A percentile compares a stretch with the other conserved stretches of the same genome.
Evolutionary conservation across 1,140 invertebrate genomes (phyloP).

Genomic region (Belonocnema kinseyi): DNA sequence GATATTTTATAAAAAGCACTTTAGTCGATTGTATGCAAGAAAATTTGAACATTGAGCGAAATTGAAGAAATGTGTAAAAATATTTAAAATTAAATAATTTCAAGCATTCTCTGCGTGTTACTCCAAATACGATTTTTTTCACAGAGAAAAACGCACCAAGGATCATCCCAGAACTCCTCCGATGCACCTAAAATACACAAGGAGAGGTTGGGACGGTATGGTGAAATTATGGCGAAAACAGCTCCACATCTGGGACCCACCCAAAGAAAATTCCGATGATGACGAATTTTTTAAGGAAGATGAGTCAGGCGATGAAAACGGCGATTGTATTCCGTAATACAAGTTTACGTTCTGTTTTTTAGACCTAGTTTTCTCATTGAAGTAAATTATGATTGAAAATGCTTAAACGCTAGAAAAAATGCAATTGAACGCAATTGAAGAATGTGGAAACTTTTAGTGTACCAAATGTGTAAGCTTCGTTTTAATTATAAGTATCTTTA

Average conservation of each 20-base stretch:
- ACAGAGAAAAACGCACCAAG: constrained; percentile 80
- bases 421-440: background rate
- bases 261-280: constrained; percentile 53
- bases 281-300: constrained; percentile 44
- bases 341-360: constrained; percentile 10
- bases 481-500: constrained; percentile 33
- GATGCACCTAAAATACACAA: constrained; percentile 90
- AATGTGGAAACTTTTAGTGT: background rate
- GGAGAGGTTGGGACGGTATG: constrained; percentile 92
- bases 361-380: constrained; percentile 9
- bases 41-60: too few species aligned
- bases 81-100: constrained; percentile 30
- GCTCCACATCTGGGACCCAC: constrained; percentile 89
- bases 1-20: too few species aligned
- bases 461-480: constrained; percentile 27
- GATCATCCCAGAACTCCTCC: constrained; percentile 92
- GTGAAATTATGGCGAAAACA: constrained; percentile 91
- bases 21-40: too few species aligned
- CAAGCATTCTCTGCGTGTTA: constrained; percentile 33
- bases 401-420: background rate
- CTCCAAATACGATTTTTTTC: constrained; percentile 42
- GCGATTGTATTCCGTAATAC: background rate
- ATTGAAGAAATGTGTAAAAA: constrained; percentile 4
- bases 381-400: background rate
- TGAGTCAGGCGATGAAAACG: constrained; percentile 35